Evolutionary conservation across 2,888 invertebrate species (phyloP).

Genomic region (Tenthredo notha): DNA sequence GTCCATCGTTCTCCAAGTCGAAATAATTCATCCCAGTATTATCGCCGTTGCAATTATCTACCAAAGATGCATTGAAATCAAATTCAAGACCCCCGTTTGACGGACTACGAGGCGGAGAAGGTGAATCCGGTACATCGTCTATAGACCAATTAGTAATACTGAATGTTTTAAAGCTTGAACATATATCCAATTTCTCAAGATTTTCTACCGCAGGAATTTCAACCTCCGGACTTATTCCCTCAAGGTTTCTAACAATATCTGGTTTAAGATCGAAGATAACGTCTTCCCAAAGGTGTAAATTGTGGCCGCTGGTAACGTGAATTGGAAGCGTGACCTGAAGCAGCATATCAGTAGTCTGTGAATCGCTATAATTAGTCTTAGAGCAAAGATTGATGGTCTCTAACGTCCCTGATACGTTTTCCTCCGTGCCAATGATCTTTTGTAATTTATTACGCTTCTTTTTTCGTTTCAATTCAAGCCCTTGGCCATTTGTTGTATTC

Average conservation of each 20-base stretch:
- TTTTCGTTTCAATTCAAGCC: slow-evolving; percentile 58
- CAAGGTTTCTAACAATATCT: not conserved
- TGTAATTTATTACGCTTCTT: slow-evolving; percentile 60
- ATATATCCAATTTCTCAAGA: slow-evolving; percentile 79
- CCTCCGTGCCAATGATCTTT: slow-evolving; percentile 61
- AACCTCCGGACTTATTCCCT: slow-evolving; percentile 35
- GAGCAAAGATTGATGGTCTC: slow-evolving; percentile 62
- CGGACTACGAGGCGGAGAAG: not conserved
- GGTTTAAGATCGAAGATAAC: slow-evolving; percentile 65
- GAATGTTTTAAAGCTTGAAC: slow-evolving; percentile 83
- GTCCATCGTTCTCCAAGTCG: slow-evolving; percentile 57
- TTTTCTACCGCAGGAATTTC: slow-evolving; percentile 72
- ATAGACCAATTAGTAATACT: slow-evolving; percentile 83
- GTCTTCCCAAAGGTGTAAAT: slow-evolving; percentile 64
- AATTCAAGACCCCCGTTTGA: slow-evolving; percentile 59
- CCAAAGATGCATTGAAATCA: slow-evolving; percentile 69
- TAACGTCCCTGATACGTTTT: slow-evolving; percentile 62
- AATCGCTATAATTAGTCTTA: slow-evolving; percentile 65
- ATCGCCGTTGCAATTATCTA: slow-evolving; percentile 56
- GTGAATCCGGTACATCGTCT: slow-evolving; percentile 75
- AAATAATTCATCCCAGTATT: slow-evolving; percentile 56
- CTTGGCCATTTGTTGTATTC: not conserved
- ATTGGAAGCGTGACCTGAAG: slow-evolving; percentile 67
- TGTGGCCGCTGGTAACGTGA: slow-evolving; percentile 62
- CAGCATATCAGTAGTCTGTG: slow-evolving; percentile 69